phyloP scores from a whole-genome alignment of 2,113 vertebrate species.

The Nettapus auritus region DNA sequence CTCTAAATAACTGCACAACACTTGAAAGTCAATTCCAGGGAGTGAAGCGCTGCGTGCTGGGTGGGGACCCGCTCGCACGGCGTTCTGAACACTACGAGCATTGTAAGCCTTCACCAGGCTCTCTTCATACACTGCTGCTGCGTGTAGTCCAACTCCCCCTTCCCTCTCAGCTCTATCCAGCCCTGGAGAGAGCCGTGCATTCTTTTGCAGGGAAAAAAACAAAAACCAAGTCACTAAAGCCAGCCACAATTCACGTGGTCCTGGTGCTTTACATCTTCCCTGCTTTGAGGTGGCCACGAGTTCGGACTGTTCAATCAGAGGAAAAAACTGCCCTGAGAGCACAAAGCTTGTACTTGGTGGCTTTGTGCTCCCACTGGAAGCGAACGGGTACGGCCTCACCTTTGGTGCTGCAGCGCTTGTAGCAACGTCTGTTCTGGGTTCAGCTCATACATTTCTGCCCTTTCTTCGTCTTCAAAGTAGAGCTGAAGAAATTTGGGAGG shows the following conservation, averaged over 20 bases:
- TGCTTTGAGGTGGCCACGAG: not conserved
- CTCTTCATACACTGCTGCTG: not conserved
- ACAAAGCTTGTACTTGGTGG: not conserved
- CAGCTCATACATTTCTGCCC: slow-evolving; percentile 80
- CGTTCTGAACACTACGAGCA: not conserved
- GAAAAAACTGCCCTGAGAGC: not conserved
- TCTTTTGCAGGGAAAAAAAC: accelerated
- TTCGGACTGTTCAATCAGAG: not conserved
- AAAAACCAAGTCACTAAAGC: accelerated
- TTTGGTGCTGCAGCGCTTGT: slow-evolving; percentile 82
- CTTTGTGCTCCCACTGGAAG: not conserved
- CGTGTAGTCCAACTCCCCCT: not conserved
- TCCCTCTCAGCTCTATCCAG: not conserved
- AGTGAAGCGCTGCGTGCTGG: not conserved
- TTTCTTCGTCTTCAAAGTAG: slow-evolving; percentile 89
- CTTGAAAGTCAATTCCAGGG: not conserved
- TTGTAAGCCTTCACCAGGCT: slow-evolving; percentile 18
- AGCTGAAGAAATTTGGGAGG: slow-evolving; percentile 73
- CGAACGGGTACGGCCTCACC: slow-evolving; percentile 72
- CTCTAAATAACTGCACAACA: not conserved
- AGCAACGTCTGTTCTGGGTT: slow-evolving; percentile 78
- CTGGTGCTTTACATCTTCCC: not conserved
- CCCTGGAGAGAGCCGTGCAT: not conserved
- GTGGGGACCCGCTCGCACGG: not conserved
- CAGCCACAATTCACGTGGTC: not conserved